Conservation (phyloP, 1,140 invertebrate species). For the Leptinotarsa undecemlineata region DNA sequence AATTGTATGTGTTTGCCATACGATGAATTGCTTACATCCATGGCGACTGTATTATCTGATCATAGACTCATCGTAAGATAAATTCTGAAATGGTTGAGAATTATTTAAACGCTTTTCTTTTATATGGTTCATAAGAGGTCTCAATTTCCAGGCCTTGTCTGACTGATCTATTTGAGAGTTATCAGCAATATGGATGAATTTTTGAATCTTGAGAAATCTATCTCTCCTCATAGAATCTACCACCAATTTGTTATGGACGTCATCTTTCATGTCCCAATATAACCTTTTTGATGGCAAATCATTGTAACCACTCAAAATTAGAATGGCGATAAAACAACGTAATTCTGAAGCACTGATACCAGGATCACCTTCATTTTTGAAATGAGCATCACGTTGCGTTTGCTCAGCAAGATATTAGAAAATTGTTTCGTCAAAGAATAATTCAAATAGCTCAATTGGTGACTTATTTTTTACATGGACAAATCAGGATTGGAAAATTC, state of each 20-base stretch:
- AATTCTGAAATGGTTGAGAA: too few species aligned
- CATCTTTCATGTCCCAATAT: slow-evolving; percentile 45
- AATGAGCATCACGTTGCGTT: slow-evolving; percentile 28
- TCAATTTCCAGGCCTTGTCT: background rate
- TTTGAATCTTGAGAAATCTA: background rate
- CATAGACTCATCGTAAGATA: too few species aligned
- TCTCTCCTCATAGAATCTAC: background rate
- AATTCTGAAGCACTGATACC: slow-evolving; percentile 26
- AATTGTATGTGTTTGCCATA: too few species aligned
- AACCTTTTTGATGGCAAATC: slow-evolving; percentile 42
- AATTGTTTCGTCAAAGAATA: slow-evolving; percentile 25
- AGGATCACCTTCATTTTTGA: slow-evolving; percentile 26
- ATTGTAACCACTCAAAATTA: slow-evolving; percentile 26
- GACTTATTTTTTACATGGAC: background rate
- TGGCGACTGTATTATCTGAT: too few species aligned
- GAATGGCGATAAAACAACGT: slow-evolving; percentile 32
- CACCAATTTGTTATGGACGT: background rate
- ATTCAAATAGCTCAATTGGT: slow-evolving; percentile 30
- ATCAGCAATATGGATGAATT: slow-evolving; percentile 23
- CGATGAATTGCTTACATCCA: too few species aligned
- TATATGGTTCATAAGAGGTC: background rate
- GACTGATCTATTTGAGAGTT: background rate
- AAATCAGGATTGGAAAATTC: too few species aligned
- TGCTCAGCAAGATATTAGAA: slow-evolving; percentile 19
- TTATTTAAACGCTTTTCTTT: too few species aligned